phyloP scores from a whole-genome alignment of 2,888 invertebrate species.

The Caenorhabditis sp. region DNA sequence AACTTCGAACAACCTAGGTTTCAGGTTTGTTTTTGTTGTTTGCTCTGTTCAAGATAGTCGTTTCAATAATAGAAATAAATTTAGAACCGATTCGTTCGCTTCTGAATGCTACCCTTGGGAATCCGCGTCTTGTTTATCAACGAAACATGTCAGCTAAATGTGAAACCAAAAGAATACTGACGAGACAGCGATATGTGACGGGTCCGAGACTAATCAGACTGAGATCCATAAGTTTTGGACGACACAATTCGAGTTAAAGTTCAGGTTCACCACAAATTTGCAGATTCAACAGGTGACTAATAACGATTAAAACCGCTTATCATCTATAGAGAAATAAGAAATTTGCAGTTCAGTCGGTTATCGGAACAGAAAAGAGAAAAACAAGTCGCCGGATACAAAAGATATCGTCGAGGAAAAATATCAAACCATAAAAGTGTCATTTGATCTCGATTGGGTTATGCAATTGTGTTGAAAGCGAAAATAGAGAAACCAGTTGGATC shows the following conservation, averaged over 20 bases:
- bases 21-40: slow-evolving; percentile 4
- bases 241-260: not conserved
- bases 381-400: slow-evolving; percentile 1
- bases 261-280: not conserved
- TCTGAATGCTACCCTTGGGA: slow-evolving; percentile 47
- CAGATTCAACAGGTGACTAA: not conserved
- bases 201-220: not conserved
- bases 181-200: slow-evolving; percentile 34
- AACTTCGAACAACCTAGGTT: not conserved
- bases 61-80: slow-evolving; percentile 19
- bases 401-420: not conserved
- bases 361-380: not conserved
- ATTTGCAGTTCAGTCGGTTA: not conserved
- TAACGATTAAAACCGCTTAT: not conserved
- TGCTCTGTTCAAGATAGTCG: not conserved
- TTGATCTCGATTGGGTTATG: slow-evolving; percentile 47
- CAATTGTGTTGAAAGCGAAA: slow-evolving; percentile 44
- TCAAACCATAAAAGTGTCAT: not conserved
- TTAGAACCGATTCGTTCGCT: slow-evolving; percentile 40
- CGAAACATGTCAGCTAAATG: slow-evolving; percentile 56
- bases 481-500: slow-evolving; percentile 47
- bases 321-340: not conserved
- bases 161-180: slow-evolving; percentile 42
- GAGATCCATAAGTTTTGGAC: not conserved
- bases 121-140: slow-evolving; percentile 50